Evolutionary conservation across 2,888 invertebrate species (phyloP), one percentile per base, ranked within the genome.

Genomic region (Dendrolimus houi): DNA sequence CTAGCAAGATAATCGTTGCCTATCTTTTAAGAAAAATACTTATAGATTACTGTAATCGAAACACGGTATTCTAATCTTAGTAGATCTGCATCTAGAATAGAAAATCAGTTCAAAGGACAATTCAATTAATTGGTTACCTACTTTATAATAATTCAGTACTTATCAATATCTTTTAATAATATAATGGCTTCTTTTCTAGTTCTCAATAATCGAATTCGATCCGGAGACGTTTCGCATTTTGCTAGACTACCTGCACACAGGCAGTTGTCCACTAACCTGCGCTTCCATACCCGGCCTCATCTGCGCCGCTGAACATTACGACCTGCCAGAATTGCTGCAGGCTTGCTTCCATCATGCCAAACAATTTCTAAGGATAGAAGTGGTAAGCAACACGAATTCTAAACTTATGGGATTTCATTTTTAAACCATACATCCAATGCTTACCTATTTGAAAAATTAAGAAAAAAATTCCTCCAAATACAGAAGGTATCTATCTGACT

Each of bases 321-420:
- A 98, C 84, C 91, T 98, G 60, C 97, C 98, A 0, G 98, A 98
- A 79, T 91, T 98, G 57, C 91, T 98, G 61, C 97, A 98, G 78
- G 98, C 98, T 10, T 98, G 98, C 87, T 98, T 98, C 89, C 98
- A 98, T 79, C 98, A 98, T 75, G 97, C 97, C 71, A 98, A 98
- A 81, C 97, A 98, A 82, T 97, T 97, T 82, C 92, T 98, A 52
- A 93, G 97, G 69, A 96, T 97, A 81, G 97, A 97, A 87, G 96
- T 97, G 74, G 97, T 96, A 78, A 88, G 92, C 52, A 53, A 47
- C 47, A 10, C 29, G 6, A 29, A 29, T 29, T 29, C 29, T 6
- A 29, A 29, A 29, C 29, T 29, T 29, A 29, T 29, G 29, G 29
- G 29, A 3, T 29, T 6, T 29, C 29, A 29, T 29, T 29, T 17